These are phyloP conservation scores for Oreotrochilus melanogaster DNA, from an alignment of 2,113 vertebrate species.

Conservation along the genomic window DNA sequence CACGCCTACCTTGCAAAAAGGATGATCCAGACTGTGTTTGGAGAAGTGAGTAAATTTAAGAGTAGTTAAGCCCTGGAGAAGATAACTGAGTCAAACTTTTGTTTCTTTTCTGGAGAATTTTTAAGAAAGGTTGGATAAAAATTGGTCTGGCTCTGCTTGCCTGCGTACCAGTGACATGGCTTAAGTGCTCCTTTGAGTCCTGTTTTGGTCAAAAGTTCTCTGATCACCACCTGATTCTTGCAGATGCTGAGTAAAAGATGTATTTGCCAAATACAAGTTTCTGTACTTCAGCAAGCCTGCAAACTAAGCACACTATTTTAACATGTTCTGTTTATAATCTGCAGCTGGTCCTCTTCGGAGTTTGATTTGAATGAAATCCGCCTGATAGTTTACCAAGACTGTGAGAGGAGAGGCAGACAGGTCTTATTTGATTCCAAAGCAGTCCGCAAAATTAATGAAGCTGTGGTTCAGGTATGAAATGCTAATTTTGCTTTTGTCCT, in stretches of 20 bases:
- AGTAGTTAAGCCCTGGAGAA: background rate
- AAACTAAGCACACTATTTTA: background rate
- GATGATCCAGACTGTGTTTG: background rate
- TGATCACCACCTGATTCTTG: background rate
- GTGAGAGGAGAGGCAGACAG: conserved; percentile 88
- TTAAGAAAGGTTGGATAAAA: background rate
- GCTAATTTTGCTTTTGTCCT: background rate
- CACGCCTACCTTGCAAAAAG: background rate
- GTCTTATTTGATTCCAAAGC: conserved; percentile 91
- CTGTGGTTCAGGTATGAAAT: conserved; percentile 78
- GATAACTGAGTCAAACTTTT: background rate
- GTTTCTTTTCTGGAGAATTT: background rate
- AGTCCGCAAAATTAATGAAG: conserved; percentile 80
- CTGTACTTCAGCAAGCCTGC: background rate
- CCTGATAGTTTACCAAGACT: conserved; percentile 90
- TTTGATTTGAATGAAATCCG: conserved; percentile 88
- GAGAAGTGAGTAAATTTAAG: background rate
- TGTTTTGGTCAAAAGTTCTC: background rate
- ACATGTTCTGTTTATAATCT: conserved; percentile 19
- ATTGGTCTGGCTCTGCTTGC: background rate
- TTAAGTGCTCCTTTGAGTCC: background rate
- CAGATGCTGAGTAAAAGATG: background rate
- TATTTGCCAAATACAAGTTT: background rate
- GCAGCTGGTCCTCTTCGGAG: conserved; percentile 86
- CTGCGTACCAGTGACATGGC: background rate